Percentiles rank a stretch among this genome's conserved stretches.
These are phyloP conservation scores for Drosophila bipectinata DNA, from an alignment of 1,140 invertebrate genomes.

Conservation along the genomic window DNA sequence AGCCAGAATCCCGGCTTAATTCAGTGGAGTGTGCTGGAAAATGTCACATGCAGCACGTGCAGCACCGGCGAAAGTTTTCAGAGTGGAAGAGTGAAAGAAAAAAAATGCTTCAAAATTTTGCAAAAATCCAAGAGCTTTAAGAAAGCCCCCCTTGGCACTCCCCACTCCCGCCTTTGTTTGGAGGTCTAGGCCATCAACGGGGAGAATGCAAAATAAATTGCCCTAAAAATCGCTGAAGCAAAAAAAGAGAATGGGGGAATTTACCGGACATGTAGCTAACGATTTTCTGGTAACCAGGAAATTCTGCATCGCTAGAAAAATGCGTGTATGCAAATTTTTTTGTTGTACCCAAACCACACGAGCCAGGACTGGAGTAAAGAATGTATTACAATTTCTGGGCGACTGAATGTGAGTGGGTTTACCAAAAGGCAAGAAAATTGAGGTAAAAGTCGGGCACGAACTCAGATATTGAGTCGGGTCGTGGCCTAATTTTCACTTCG, in stretches of 20 bases:
- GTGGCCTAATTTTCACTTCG: conserved; percentile 54
- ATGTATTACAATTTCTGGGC: conserved; percentile 44
- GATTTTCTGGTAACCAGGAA: conserved; percentile 50
- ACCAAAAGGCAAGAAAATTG: conserved; percentile 36
- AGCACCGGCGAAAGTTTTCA: conserved; percentile 32
- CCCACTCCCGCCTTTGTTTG: not conserved
- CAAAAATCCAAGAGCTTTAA: conserved; percentile 23
- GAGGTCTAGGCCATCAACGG: conserved; percentile 38
- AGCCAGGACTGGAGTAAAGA: conserved; percentile 33
- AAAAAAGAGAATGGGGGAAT: conserved; percentile 28
- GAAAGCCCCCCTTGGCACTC: not conserved
- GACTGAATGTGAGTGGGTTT: not conserved
- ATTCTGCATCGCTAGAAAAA: conserved; percentile 56
- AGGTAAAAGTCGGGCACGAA: conserved; percentile 22
- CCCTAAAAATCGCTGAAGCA: conserved; percentile 43
- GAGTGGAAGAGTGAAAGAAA: conserved; percentile 3
- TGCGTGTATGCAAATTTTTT: conserved; percentile 74
- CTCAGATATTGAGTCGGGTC: conserved; percentile 29
- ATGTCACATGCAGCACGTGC: conserved; percentile 48
- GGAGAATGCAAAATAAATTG: conserved; percentile 64
- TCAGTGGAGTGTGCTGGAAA: conserved; percentile 40
- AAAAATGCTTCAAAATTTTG: not conserved
- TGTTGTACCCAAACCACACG: conserved; percentile 5
- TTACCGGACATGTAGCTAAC: conserved; percentile 65
- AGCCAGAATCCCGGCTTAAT: conserved; percentile 19